Evolutionary conservation across 2,888 invertebrate species (phyloP).

Genomic region (Nymphalis c-album): DNA sequence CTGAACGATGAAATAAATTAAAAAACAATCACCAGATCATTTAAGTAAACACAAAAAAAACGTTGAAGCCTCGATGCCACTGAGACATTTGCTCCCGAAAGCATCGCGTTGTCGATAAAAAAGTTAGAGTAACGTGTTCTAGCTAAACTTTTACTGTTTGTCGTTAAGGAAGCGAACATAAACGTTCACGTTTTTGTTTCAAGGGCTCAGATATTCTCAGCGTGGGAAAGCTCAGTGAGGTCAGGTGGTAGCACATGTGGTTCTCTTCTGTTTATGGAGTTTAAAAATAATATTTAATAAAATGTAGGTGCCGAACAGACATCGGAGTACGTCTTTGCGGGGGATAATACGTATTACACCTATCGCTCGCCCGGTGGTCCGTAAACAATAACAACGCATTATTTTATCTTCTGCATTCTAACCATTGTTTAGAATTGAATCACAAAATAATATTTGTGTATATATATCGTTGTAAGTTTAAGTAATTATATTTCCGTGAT

Average conservation of each 20-base stretch:
- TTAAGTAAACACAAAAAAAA: slow-evolving; percentile 77
- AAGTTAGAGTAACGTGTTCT: slow-evolving; percentile 28
- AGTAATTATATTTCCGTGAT: not conserved
- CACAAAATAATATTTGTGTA: slow-evolving; percentile 34
- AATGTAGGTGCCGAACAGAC: slow-evolving; percentile 60
- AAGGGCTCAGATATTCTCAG: slow-evolving; percentile 59
- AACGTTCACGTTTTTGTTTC: slow-evolving; percentile 67
- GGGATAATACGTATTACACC: slow-evolving; percentile 57
- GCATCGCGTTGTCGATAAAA: slow-evolving; percentile 45
- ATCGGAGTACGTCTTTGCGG: slow-evolving; percentile 63
- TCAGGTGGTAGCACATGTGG: slow-evolving; percentile 80
- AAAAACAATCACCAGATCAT: slow-evolving; percentile 80
- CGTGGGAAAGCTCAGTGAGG: slow-evolving; percentile 77
- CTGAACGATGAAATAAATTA: slow-evolving; percentile 75
- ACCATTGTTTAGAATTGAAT: slow-evolving; percentile 53
- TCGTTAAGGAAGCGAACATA: slow-evolving; percentile 58
- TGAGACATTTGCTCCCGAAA: slow-evolving; percentile 74
- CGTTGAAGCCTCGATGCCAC: slow-evolving; percentile 66
- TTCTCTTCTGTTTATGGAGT: slow-evolving; percentile 70
- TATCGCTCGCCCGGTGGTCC: slow-evolving; percentile 67
- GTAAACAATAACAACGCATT: slow-evolving; percentile 71
- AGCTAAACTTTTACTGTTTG: slow-evolving; percentile 46
- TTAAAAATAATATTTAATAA: slow-evolving; percentile 77
- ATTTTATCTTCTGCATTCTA: slow-evolving; percentile 64
- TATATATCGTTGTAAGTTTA: slow-evolving; percentile 18